phyloP scores from a whole-genome alignment of 1,140 invertebrate species.

The Sitophilus oryzae region DNA sequence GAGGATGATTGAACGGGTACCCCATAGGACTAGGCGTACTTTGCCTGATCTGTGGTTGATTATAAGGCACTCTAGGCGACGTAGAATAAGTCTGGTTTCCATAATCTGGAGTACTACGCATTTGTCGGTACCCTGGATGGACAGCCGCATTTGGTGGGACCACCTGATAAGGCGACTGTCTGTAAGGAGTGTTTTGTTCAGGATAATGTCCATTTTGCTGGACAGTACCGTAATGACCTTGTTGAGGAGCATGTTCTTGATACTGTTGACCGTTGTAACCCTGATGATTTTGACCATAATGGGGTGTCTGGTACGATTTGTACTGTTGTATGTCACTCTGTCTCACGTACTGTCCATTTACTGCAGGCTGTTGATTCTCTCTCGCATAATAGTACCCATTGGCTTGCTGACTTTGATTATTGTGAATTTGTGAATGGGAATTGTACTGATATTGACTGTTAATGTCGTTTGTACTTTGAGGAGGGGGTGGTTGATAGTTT shows the following conservation, averaged over 20 bases:
- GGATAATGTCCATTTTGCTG: not conserved
- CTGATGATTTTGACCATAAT: not conserved
- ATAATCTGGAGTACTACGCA: slow-evolving; percentile 8
- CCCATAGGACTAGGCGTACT: slow-evolving; percentile 21
- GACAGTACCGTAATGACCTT: not conserved
- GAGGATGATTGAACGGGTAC: slow-evolving; percentile 26
- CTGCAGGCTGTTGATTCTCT: not conserved
- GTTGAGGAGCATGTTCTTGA: not conserved
- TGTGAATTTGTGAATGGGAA: not conserved
- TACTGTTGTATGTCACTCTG: not conserved
- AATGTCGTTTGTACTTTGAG: slow-evolving; percentile 3
- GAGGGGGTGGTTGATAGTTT: not conserved
- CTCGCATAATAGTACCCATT: not conserved
- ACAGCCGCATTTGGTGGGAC: slow-evolving; percentile 26
- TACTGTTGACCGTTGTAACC: not conserved
- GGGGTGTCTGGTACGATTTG: slow-evolving; percentile 4
- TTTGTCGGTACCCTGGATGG: slow-evolving; percentile 13
- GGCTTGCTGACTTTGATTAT: not conserved
- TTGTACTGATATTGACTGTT: not conserved
- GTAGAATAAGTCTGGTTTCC: slow-evolving; percentile 13
- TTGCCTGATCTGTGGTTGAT: slow-evolving; percentile 19
- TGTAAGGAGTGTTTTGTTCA: slow-evolving; percentile 7
- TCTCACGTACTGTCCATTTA: not conserved
- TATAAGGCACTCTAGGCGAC: slow-evolving; percentile 10
- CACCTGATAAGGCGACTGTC: slow-evolving; percentile 29